Evolutionary conservation across 2,113 vertebrate species (phyloP), one percentile per base, ranked within the genome.

Genomic region (Amphiprion ocellaris): DNA sequence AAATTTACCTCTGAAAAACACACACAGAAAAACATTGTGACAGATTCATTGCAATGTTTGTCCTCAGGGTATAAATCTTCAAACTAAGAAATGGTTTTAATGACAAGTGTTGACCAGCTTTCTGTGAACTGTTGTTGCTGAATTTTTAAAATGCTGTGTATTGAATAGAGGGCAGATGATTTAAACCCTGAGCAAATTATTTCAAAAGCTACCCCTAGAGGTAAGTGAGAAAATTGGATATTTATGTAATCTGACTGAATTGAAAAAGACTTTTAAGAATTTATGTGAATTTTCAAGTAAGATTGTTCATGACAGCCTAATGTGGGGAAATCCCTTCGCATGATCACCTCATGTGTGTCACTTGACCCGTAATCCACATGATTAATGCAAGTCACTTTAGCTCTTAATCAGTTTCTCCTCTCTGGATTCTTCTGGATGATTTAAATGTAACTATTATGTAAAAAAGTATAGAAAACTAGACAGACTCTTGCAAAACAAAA

Each of bases 221-320:
- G 9, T 60, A 19, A 60, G 26, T 55, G 46, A 62, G 26, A 4
- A 4, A 41, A 74, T 63, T 15, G 49, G 49, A 52, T 52, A 17
- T 52, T 52, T n/a, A 52, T 52, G 49, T 19, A 52, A 60, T 44
- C 33, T 58, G 39, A 14, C 4, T 44, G 11, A 52, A 56, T 17
- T 21, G 2, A 47, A 17, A 44, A 0, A 1, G 4, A 19, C 10
- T 14, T 26, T 69, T 47, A 71, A 54, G 37, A 46, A 10, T 37
- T 54, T 6, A 10, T 44, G 23, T 56, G 4, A 75, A 76, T 44
- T 63, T 30, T 72, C 16, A 77, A 59, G 14, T 63, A 23, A 17
- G 69, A 69, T 64, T 3, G 17, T 54, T 60, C 26, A 3, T 67
- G 62, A 61, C 41, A 24, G 44, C 9, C 24, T 50, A 63, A 58